These are phyloP conservation scores for Tragelaphus scriptus DNA, from an alignment of 2,113 vertebrate genomes.

Conservation along the genomic window DNA sequence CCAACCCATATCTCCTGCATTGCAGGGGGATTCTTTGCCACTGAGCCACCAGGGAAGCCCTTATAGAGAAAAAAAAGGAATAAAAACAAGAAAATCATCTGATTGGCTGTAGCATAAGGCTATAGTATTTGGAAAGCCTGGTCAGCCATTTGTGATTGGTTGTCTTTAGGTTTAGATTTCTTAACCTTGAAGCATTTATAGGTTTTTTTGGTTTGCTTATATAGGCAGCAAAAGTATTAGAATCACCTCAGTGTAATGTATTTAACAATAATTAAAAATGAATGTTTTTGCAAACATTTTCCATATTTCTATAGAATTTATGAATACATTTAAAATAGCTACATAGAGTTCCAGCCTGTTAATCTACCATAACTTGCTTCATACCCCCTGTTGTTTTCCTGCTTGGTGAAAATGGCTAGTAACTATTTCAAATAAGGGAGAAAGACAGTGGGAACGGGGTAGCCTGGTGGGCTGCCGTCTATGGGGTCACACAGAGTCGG, in stretches of 20 bases:
- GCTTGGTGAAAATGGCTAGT: neutral
- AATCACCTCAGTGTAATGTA: neutral
- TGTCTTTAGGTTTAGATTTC: neutral
- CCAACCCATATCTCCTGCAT: neutral
- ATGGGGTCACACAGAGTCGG: too few relatives aligned
- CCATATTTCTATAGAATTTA: neutral
- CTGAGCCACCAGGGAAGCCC: neutral
- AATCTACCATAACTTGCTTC: neutral
- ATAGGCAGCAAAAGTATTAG: neutral
- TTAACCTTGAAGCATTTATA: neutral
- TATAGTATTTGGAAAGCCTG: neutral
- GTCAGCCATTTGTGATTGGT: neutral
- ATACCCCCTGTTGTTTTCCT: neutral
- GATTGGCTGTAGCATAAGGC: neutral
- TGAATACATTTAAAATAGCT: neutral
- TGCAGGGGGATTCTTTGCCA: neutral
- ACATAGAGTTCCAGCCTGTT: neutral
- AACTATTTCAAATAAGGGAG: neutral
- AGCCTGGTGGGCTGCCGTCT: too few relatives aligned
- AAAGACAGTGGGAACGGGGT: neutral
- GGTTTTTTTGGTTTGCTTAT: neutral
- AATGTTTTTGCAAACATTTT: neutral
- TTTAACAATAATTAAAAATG: neutral
- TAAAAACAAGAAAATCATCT: neutral
- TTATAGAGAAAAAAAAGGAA: neutral